phyloP scores from a whole-genome alignment of 2,888 invertebrate species.

The Drosophila borborema region DNA sequence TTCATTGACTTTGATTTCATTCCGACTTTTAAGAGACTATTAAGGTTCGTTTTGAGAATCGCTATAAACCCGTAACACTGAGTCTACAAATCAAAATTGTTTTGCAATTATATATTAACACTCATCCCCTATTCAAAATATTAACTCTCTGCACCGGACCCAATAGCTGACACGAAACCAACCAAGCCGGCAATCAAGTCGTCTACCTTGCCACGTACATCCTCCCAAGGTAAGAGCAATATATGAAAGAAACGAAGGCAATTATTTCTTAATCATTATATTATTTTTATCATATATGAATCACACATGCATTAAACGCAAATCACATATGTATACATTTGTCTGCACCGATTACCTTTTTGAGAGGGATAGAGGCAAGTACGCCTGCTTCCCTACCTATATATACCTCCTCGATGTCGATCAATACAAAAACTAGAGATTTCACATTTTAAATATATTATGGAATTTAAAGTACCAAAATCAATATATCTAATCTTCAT shows the following conservation, averaged over 20 bases:
- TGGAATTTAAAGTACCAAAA: neutral
- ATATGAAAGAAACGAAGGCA: slow-evolving; percentile 1
- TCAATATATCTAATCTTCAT: neutral
- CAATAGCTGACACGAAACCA: slow-evolving; percentile 95
- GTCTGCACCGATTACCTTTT: neutral
- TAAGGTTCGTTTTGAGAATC: slow-evolving; percentile 8
- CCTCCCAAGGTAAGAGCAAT: slow-evolving; percentile 93
- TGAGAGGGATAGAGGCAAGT: neutral
- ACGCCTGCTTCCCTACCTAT: neutral
- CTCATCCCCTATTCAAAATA: slow-evolving; percentile 25
- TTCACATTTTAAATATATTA: neutral
- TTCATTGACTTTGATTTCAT: slow-evolving; percentile 20
- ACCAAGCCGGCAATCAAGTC: slow-evolving; percentile 98
- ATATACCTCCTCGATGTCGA: neutral
- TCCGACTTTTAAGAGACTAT: slow-evolving; percentile 2
- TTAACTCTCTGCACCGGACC: slow-evolving; percentile 25
- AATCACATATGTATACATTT: slow-evolving; percentile 12
- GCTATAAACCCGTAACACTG: slow-evolving; percentile 4
- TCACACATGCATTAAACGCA: slow-evolving; percentile 44
- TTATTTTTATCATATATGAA: slow-evolving; percentile 2
- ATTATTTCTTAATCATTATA: slow-evolving; percentile 3
- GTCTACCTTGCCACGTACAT: slow-evolving; percentile 96
- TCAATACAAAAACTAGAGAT: neutral
- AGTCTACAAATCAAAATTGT: slow-evolving; percentile 12
- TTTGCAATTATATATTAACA: slow-evolving; percentile 29